Evolutionary conservation across 2,797 vertebrate genomes (phyloP).

Genomic region (Hypotaenidia okinawae): DNA sequence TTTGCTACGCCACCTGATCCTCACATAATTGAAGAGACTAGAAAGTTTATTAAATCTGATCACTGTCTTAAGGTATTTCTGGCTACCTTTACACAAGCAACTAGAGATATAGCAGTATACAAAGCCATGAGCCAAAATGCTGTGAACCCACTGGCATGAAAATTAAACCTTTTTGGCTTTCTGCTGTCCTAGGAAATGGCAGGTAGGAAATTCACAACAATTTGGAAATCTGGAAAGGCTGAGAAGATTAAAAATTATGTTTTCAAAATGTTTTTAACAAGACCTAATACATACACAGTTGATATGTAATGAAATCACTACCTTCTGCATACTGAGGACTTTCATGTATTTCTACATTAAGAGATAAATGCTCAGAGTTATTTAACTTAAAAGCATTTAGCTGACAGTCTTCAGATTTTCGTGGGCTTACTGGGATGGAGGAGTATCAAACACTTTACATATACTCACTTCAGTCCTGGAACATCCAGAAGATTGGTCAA

Average conservation of each 20-base stretch:
- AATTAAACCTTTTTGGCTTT: background rate
- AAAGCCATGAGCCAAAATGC: background rate
- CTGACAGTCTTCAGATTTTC: background rate
- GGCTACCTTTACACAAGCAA: background rate
- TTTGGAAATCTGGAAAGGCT: background rate
- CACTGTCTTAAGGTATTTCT: background rate
- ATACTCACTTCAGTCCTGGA: conserved; percentile 94
- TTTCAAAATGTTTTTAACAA: background rate
- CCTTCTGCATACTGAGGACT: background rate
- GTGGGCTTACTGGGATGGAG: background rate
- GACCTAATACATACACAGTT: background rate
- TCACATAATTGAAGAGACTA: background rate
- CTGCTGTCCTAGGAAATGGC: background rate
- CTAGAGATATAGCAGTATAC: background rate
- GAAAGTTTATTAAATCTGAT: background rate
- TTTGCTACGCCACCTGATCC: background rate
- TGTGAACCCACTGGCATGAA: background rate
- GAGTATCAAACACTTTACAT: background rate
- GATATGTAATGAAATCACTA: background rate
- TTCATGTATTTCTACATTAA: background rate
- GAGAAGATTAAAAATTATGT: background rate
- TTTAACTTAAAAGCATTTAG: background rate
- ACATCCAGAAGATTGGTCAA: conserved; percentile 97
- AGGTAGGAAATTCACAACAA: background rate
- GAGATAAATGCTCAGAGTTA: background rate